Evolutionary conservation across 2,113 vertebrate species (phyloP).

Genomic region (Megaceryle torquata): DNA sequence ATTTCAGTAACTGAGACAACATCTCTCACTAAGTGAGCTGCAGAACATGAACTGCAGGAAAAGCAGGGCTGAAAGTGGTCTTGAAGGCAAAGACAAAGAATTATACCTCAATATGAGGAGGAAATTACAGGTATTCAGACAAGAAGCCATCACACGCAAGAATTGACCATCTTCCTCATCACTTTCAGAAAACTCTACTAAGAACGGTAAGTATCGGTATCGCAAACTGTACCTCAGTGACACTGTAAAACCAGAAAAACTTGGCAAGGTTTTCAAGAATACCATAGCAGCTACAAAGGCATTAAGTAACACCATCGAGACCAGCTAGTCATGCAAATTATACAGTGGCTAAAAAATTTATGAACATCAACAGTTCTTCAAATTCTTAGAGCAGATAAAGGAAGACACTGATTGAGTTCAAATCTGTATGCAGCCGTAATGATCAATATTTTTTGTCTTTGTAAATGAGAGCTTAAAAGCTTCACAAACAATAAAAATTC

Average conservation of each 20-base stretch:
- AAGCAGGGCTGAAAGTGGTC: background rate
- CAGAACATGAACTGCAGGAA: background rate
- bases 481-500: background rate
- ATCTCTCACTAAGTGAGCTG: background rate
- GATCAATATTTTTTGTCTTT: background rate
- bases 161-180: background rate
- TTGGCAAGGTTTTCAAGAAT: background rate
- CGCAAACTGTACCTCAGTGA: background rate
- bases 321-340: background rate
- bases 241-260: background rate
- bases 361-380: background rate
- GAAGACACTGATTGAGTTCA: background rate
- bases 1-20: background rate
- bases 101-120: background rate
- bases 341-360: background rate
- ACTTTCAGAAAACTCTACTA: background rate
- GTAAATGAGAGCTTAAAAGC: background rate
- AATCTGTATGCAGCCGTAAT: background rate
- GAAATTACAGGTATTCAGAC: background rate
- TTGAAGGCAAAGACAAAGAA: background rate
- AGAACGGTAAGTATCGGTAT: background rate
- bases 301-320: background rate
- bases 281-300: background rate
- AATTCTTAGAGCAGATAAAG: background rate
- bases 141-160: background rate